Evolutionary conservation across 2,113 vertebrate species (phyloP).

Genomic region (Gallinago media): DNA sequence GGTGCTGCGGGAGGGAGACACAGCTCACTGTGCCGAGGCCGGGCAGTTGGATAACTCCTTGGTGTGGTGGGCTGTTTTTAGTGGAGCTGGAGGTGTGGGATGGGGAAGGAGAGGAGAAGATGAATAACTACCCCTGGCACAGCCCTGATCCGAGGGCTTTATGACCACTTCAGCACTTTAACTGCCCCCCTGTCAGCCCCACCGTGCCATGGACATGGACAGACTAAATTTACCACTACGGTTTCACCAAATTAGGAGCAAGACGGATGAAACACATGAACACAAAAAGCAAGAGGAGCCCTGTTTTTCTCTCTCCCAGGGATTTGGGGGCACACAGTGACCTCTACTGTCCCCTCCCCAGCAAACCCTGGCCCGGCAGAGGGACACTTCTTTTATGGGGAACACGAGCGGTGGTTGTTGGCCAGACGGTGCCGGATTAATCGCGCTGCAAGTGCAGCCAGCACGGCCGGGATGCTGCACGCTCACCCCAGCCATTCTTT

Average conservation of each 20-base stretch:
- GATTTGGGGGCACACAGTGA: constrained; percentile 30
- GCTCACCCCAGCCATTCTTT: constrained; percentile 55
- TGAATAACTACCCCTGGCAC: fast-evolving
- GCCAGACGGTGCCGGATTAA: background rate
- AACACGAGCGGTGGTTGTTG: background rate
- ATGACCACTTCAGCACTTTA: background rate
- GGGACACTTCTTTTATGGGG: background rate
- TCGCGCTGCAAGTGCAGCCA: background rate
- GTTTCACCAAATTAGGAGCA: background rate
- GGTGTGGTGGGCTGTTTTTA: background rate
- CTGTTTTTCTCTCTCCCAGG: fast-evolving
- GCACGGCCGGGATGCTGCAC: background rate
- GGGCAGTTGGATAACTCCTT: background rate
- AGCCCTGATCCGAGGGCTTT: fast-evolving
- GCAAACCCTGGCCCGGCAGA: background rate
- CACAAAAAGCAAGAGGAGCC: background rate
- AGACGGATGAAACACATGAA: fast-evolving
- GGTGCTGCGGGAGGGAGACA: fast-evolving
- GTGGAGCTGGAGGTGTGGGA: background rate
- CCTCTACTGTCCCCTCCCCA: constrained; percentile 50
- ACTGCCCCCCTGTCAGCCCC: background rate
- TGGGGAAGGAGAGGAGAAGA: background rate
- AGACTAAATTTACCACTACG: background rate
- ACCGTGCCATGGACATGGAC: fast-evolving
- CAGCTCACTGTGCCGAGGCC: fast-evolving